Evolutionary conservation across 2,888 invertebrate genomes (phyloP).

Genomic region (Drosophila prostipennis): DNA sequence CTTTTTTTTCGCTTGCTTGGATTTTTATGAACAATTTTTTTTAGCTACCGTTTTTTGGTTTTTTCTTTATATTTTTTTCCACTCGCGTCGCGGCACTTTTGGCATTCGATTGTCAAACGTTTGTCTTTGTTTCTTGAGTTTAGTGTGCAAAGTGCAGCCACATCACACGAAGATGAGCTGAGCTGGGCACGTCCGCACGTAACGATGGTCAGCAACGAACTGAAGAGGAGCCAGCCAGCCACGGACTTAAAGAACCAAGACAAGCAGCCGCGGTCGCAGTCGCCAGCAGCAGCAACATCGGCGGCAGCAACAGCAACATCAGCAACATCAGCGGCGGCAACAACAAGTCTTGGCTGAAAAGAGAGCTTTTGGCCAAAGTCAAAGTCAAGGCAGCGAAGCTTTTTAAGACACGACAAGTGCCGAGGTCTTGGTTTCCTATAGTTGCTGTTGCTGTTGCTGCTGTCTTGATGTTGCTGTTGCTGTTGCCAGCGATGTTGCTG

Average conservation of each 20-base stretch:
- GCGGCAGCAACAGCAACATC: slow-evolving; percentile 37
- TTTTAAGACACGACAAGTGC: slow-evolving; percentile 75
- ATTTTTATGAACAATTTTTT: slow-evolving; percentile 11
- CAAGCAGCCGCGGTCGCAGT: slow-evolving; percentile 73
- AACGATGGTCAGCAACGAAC: slow-evolving; percentile 84
- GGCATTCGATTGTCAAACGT: slow-evolving; percentile 10
- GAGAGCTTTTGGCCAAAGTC: slow-evolving; percentile 60
- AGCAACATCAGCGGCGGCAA: slow-evolving; percentile 29
- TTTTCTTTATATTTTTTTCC: slow-evolving; percentile 17
- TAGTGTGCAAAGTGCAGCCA: slow-evolving; percentile 39
- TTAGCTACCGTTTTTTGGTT: slow-evolving; percentile 37
- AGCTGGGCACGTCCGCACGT: slow-evolving; percentile 83
- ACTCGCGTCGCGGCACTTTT: slow-evolving; percentile 64
- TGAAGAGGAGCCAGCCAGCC: slow-evolving; percentile 84
- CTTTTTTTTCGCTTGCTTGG: slow-evolving; percentile 19
- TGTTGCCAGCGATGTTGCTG: slow-evolving; percentile 5
- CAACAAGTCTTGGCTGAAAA: slow-evolving; percentile 26
- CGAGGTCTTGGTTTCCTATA: slow-evolving; percentile 45
- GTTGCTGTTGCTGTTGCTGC: slow-evolving; percentile 26
- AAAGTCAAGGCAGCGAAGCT: slow-evolving; percentile 75
- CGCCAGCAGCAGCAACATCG: slow-evolving; percentile 63
- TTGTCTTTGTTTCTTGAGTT: background rate
- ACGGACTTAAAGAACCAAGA: slow-evolving; percentile 84
- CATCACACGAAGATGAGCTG: slow-evolving; percentile 53
- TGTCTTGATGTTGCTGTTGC: slow-evolving; percentile 14